Evolutionary conservation across 2,797 vertebrate species (phyloP).

Genomic region (Oryzias sinensis): DNA sequence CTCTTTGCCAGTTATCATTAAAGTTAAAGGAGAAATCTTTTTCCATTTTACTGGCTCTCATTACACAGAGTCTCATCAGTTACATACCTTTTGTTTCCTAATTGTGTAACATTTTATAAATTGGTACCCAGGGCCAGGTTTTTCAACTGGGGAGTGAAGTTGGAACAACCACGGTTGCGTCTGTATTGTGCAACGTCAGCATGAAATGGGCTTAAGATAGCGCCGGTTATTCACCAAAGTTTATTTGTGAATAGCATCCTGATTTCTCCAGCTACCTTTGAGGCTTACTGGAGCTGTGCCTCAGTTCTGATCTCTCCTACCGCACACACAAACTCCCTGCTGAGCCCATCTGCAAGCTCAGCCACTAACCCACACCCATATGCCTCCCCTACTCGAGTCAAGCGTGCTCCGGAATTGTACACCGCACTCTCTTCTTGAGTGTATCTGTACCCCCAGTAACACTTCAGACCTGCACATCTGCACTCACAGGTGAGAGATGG

Average conservation of each 20-base stretch:
- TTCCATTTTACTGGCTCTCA: no score
- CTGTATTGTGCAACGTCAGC: no score
- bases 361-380: conserved; percentile 7
- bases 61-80: no score
- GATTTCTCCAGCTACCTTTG: conserved; percentile 46
- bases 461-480: conserved; percentile 44
- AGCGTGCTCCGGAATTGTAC: conserved; percentile 54
- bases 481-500: conserved; percentile 8
- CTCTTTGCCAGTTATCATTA: no score
- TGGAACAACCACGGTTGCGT: no score
- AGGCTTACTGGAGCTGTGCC: conserved; percentile 45
- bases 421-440: conserved; percentile 3
- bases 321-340: conserved; percentile 39
- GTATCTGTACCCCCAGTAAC: conserved; percentile 19
- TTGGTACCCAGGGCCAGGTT: no score
- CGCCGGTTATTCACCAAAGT: conserved; percentile 26
- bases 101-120: no score
- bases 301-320: conserved; percentile 50
- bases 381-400: conserved; percentile 38
- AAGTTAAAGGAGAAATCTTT: no score
- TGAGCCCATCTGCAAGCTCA: conserved; percentile 62
- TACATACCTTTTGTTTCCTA: no score
- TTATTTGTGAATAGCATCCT: conserved; percentile 52
- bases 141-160: no score
- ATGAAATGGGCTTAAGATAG: conserved; percentile 9